Base-by-base conservation (phyloP, 2,888 invertebrate species). In the Lysandra bellargus region DNA sequence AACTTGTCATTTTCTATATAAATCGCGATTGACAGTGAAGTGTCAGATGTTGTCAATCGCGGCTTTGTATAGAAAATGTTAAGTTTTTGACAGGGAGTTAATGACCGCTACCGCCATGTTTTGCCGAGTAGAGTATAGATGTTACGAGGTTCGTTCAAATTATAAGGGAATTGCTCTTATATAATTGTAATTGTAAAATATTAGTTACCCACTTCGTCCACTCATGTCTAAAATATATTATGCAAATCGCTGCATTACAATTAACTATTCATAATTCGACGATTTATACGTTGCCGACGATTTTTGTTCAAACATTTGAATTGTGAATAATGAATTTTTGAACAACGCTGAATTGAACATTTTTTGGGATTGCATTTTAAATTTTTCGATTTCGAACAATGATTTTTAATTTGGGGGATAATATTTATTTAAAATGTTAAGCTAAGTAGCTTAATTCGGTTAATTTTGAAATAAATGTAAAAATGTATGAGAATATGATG, bases 231-330 rank as follows among this genome's bases (percentile, higher is more conserved):
- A 0, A 49, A 76, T 76, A 53, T 53, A 76, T 76, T 76, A 76
- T 76, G 76, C 76, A 76, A 57, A 76, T 76, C 33, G 33, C 33
- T 57, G 49, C 76, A 76, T 76, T 76, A 57, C 33, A 76, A 57
- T 76, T 76, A 76, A 76, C 57, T 76, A 76, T 53, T 76, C 53
- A 44, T 53, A 30, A 23, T 23, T 49, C 14, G 12, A 4, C 44
- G 74, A 73, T 73, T 40, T 23, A 74, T 74, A 69, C 69, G 69
- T 33, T 37, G 17, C n/a, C 61, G 7, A 61, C 69, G 69, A 37
- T 23, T 69, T 69, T 69, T 37, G 33, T 69, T 37, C 69, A 69
- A 69, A 69, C 69, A 17, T 69, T 69, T 69, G 69, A 69, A 30
- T 69, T 69, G 69, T 14, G 64, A 64, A 30, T 64, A 3, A 9